These are phyloP conservation scores for Ophonus ardosiacus DNA, from an alignment of 2,888 invertebrate species.

Conservation along the genomic window DNA sequence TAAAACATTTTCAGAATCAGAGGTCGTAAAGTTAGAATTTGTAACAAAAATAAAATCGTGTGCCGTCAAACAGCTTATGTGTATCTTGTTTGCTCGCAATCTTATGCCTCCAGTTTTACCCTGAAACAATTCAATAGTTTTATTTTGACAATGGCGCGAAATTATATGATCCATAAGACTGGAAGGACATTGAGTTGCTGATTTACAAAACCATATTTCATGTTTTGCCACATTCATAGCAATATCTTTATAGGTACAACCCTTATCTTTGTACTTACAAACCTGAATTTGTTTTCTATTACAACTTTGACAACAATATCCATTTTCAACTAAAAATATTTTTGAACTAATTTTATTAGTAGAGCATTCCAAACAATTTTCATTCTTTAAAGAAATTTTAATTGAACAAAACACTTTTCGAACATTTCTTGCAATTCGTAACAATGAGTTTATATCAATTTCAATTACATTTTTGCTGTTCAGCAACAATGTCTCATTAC, in stretches of 20 bases:
- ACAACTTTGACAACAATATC: slow-evolving; percentile 2
- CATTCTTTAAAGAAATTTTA: neutral
- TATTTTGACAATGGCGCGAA: neutral
- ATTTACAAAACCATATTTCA: slow-evolving; percentile 25
- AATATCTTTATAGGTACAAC: neutral
- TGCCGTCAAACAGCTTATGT: neutral
- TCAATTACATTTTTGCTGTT: slow-evolving; percentile 6
- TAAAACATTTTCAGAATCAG: neutral
- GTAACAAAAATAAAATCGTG: neutral
- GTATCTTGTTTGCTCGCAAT: neutral
- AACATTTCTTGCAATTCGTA: neutral
- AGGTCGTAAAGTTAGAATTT: neutral
- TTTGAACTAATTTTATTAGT: neutral
- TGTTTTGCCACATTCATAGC: slow-evolving; percentile 3
- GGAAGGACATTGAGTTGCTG: no score
- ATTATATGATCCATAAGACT: slow-evolving; percentile 7
- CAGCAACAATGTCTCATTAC: neutral
- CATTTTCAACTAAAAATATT: neutral
- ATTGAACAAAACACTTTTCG: neutral
- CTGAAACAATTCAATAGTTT: neutral
- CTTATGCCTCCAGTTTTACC: neutral
- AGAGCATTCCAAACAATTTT: slow-evolving; percentile 4
- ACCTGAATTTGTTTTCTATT: neutral
- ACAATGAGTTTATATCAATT: slow-evolving; percentile 3
- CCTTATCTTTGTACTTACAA: neutral